Conservation (phyloP, 53 echinoderm and acorn worm genomes). For the Paelopatides confundens region DNA sequence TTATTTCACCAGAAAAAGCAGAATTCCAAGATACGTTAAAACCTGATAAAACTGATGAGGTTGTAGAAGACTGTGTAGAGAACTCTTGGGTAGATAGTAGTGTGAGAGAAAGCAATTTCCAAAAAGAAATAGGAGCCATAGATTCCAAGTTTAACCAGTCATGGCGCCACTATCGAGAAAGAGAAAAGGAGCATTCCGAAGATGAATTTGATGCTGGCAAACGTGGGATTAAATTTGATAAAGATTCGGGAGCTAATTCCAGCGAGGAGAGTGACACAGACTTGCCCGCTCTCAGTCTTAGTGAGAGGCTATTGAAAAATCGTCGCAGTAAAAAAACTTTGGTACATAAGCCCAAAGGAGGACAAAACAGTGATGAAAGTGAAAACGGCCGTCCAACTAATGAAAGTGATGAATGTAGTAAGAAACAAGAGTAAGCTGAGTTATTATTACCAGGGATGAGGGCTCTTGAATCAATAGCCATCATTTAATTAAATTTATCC, state of each 20-base stretch:
- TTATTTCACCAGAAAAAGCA: background rate
- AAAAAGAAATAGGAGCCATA: background rate
- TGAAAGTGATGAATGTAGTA: background rate
- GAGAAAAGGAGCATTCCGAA: background rate
- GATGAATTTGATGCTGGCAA: background rate
- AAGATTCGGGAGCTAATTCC: background rate
- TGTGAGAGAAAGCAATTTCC: background rate
- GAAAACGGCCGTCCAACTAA: background rate
- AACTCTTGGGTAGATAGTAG: background rate
- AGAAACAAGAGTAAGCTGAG: constrained; percentile 1
- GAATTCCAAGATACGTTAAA: too few relatives aligned
- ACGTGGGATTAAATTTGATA: background rate
- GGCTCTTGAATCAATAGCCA: too few relatives aligned
- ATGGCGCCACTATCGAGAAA: background rate
- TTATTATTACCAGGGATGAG: background rate
- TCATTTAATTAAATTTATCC: too few relatives aligned
- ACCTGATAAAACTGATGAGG: too few relatives aligned
- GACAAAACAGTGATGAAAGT: background rate
- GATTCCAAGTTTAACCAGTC: background rate
- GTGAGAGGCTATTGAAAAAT: constrained; percentile 53
- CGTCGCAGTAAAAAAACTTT: constrained; percentile 1
- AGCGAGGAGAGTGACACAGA: background rate
- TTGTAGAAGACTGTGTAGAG: background rate
- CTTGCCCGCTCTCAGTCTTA: constrained; percentile 32
- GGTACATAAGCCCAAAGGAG: background rate